Evolutionary conservation across 2,888 invertebrate species (phyloP).

Genomic region (Spatulosminthurus flaviceps): DNA sequence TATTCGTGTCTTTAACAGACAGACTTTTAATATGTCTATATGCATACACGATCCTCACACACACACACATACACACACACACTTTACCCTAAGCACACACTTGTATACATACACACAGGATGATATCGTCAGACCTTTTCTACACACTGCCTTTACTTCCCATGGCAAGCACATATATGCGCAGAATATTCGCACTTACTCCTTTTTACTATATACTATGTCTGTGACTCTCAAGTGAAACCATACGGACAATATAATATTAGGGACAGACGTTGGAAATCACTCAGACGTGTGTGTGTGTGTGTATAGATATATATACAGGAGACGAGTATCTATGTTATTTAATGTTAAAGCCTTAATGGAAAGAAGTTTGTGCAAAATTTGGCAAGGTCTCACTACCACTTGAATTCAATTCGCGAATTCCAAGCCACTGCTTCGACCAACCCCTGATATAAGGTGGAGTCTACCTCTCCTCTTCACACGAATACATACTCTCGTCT

Average conservation of each 20-base stretch:
- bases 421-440: not conserved
- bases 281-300: too few species aligned
- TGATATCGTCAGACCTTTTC: too few species aligned
- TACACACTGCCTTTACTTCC: not conserved
- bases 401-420: constrained; percentile 41
- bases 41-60: not conserved
- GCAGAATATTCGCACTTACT: constrained; percentile 16
- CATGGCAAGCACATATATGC: constrained; percentile 11
- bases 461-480: constrained; percentile 9
- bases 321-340: not conserved
- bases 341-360: not conserved
- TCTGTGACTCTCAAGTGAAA: too few species aligned
- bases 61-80: too few species aligned
- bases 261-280: too few species aligned
- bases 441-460: constrained; percentile 39
- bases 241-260: too few species aligned
- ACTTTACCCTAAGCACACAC: too few species aligned
- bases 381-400: constrained; percentile 43
- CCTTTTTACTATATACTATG: not conserved
- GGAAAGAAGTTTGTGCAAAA: constrained; percentile 35
- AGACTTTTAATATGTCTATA: not conserved
- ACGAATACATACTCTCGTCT: not conserved
- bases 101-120: too few species aligned
- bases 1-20: constrained; percentile 21
- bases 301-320: not conserved